A percentile compares a stretch with the other conserved stretches of the same genome.
These are phyloP conservation scores for Hydrozoanthus tunicans DNA, from an alignment of 64 coral and sea anemone genomes.

Conservation along the genomic window DNA sequence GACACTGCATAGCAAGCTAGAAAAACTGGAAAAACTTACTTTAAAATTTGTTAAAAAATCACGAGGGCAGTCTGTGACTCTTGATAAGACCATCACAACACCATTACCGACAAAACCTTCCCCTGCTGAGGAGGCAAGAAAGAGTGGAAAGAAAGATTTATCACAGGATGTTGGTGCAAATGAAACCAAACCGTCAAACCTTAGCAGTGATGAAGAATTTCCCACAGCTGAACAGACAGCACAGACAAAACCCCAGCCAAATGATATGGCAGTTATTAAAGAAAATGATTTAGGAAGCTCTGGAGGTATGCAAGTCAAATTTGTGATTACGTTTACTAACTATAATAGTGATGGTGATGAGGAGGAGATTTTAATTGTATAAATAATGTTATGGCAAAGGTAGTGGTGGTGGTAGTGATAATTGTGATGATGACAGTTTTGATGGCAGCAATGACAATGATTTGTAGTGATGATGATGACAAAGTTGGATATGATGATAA, in stretches of 20 bases:
- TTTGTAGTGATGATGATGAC: no score
- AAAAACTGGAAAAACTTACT: conserved; percentile 19
- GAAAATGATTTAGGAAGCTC: neutral
- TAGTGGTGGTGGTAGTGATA: no score
- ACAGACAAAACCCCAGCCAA: neutral
- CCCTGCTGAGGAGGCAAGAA: neutral
- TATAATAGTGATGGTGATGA: no score
- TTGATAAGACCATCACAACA: neutral
- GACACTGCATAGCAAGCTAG: conserved; percentile 1
- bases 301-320: no score
- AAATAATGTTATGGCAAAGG: no score
- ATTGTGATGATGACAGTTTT: no score
- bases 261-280: neutral
- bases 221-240: neutral
- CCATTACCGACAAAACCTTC: neutral
- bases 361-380: no score
- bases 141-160: conserved; percentile 55
- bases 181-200: no score
- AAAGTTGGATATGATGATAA: no score
- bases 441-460: no score
- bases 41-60: conserved; percentile 16
- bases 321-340: no score
- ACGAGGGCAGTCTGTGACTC: neutral
- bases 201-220: neutral
- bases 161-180: neutral